phyloP scores from a whole-genome alignment of 2,797 vertebrate genomes.

The Coluber constrictor region DNA sequence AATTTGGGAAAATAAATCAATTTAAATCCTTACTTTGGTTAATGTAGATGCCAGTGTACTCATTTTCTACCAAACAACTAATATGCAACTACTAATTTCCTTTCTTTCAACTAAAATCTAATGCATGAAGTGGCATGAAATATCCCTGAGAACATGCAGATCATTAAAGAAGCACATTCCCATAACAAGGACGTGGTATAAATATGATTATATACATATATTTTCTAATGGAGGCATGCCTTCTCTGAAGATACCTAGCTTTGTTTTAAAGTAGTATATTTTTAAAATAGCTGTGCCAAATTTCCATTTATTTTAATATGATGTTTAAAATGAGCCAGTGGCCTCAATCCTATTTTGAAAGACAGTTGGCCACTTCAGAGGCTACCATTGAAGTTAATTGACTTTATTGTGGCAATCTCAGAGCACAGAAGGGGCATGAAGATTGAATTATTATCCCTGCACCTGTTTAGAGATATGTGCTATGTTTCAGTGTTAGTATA shows the following conservation, averaged over 20 bases:
- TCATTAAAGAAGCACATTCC: not conserved
- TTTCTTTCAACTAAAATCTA: not conserved
- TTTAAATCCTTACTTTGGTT: not conserved
- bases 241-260: not conserved
- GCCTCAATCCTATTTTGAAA: not conserved
- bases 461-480: not conserved
- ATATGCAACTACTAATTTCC: not conserved
- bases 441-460: slow-evolving; percentile 11
- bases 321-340: not conserved
- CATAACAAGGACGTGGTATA: not conserved
- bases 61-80: not conserved
- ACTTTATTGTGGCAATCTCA: slow-evolving; percentile 22
- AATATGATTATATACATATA: not conserved
- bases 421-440: not conserved
- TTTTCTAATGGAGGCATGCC: not conserved
- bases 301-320: slow-evolving; percentile 15
- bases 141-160: not conserved
- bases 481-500: not conserved
- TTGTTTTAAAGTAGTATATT: not conserved
- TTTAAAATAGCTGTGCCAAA: slow-evolving; percentile 9
- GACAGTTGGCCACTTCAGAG: slow-evolving; percentile 1
- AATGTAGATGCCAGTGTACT: not conserved
- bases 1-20: not conserved
- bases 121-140: not conserved
- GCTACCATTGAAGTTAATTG: slow-evolving; percentile 9